Evolutionary conservation across 1,140 invertebrate genomes (phyloP).

Genomic region (Drosophila ercepeae): DNA sequence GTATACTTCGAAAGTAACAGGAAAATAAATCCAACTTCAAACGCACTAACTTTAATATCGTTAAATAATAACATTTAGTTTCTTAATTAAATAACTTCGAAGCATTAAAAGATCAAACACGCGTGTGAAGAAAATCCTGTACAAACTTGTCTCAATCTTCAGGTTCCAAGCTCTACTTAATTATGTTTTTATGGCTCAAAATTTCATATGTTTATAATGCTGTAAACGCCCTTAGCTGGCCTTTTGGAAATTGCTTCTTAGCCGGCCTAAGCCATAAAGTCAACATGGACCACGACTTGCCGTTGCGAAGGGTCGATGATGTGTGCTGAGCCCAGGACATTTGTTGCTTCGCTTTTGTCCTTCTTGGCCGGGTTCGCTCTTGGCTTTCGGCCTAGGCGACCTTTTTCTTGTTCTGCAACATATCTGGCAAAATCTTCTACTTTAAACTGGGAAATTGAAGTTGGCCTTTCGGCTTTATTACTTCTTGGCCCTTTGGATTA

Average conservation of each 20-base stretch:
- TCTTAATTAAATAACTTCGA: background rate
- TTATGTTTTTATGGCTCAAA: constrained; percentile 41
- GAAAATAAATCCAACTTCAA: too few species aligned
- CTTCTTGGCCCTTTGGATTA: constrained; percentile 51
- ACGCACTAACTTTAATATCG: too few species aligned
- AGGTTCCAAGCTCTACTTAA: constrained; percentile 16
- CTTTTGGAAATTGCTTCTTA: constrained; percentile 42
- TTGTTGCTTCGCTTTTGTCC: constrained; percentile 50
- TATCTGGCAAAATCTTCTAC: constrained; percentile 54
- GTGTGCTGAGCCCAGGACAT: constrained; percentile 45
- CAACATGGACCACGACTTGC: constrained; percentile 14
- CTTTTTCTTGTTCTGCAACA: constrained; percentile 37
- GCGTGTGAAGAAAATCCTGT: background rate
- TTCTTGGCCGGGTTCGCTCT: constrained; percentile 11
- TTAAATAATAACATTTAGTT: background rate
- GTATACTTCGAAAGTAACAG: too few species aligned
- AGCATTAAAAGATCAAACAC: background rate
- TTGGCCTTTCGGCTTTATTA: constrained; percentile 47
- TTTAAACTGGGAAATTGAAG: constrained; percentile 63
- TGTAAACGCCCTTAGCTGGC: constrained; percentile 15
- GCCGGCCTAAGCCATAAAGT: constrained; percentile 53
- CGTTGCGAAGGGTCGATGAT: constrained; percentile 27
- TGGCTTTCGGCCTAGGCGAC: constrained; percentile 34
- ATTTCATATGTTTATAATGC: constrained; percentile 45
- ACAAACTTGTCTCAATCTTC: background rate